Conservation (phyloP, 2,113 vertebrate genomes). For the Alouatta palliata region DNA sequence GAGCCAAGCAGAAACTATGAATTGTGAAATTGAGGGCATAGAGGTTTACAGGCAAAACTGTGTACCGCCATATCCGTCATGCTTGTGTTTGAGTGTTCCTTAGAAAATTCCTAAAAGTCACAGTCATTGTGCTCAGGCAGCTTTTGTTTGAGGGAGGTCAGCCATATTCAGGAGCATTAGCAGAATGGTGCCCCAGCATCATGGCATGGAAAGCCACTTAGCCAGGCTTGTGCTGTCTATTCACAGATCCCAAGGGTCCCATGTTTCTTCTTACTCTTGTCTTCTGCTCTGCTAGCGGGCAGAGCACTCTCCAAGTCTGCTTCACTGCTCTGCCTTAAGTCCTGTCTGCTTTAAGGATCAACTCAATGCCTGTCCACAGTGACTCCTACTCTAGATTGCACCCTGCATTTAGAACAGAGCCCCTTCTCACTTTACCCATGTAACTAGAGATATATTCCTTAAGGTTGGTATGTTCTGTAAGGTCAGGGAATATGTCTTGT, state of each 20-base stretch:
- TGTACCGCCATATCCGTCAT: neutral
- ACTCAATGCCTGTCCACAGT: neutral
- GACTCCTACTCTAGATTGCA: neutral
- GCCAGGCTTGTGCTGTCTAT: neutral
- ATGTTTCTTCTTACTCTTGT: neutral
- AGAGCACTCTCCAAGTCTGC: neutral
- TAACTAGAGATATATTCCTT: neutral
- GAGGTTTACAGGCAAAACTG: neutral
- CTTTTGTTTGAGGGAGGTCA: conserved; percentile 34
- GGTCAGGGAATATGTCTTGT: neutral
- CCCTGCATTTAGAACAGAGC: neutral
- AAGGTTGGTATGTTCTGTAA: neutral
- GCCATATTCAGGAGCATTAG: neutral
- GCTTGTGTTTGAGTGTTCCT: neutral
- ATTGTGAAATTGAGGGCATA: neutral
- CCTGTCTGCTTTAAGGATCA: neutral
- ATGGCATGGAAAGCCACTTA: neutral
- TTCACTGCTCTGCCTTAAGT: neutral
- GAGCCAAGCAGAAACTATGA: neutral
- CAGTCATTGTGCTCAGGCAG: neutral
- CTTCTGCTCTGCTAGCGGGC: neutral
- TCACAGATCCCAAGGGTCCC: neutral
- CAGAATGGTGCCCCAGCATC: neutral
- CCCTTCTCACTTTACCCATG: too few relatives aligned
- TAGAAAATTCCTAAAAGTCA: neutral